phyloP scores from a whole-genome alignment of 2,113 vertebrate genomes.

The Erpornis zantholeuca region DNA sequence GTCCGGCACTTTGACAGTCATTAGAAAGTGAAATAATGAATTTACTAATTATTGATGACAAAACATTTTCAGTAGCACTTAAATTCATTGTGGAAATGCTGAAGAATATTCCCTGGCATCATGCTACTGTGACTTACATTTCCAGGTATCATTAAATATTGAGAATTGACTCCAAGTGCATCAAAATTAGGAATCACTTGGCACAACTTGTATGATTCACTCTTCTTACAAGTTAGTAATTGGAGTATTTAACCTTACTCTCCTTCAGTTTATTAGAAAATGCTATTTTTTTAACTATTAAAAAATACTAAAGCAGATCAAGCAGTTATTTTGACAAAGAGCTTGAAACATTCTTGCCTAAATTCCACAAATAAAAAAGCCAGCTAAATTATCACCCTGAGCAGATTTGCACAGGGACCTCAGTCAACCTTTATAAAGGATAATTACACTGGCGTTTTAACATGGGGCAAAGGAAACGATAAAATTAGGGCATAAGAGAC shows the following conservation, averaged over 20 bases:
- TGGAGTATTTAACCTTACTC: constrained; percentile 70
- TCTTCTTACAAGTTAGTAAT: constrained; percentile 67
- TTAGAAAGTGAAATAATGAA: background rate
- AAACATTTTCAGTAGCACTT: background rate
- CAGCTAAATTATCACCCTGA: constrained; percentile 68
- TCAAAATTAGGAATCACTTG: constrained; percentile 60
- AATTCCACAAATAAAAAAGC: constrained; percentile 72
- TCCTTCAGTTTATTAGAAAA: constrained; percentile 71
- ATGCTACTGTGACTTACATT: background rate
- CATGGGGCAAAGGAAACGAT: constrained; percentile 68
- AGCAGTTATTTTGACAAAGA: constrained; percentile 74
- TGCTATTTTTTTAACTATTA: constrained; percentile 68
- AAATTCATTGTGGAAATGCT: background rate
- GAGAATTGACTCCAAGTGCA: constrained; percentile 50
- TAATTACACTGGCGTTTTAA: constrained; percentile 72
- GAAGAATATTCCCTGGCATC: constrained; percentile 11
- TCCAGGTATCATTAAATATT: constrained; percentile 45
- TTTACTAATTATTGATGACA: background rate
- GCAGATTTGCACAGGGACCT: constrained; percentile 64
- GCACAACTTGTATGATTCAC: constrained; percentile 59
- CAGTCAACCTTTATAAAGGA: constrained; percentile 68
- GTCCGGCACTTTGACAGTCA: background rate
- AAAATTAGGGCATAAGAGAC: constrained; percentile 73
- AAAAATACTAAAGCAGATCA: constrained; percentile 67
- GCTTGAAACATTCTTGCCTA: constrained; percentile 71